Base-by-base conservation (phyloP, 2,888 invertebrate genomes). In the Polyommatus iphigenia region DNA sequence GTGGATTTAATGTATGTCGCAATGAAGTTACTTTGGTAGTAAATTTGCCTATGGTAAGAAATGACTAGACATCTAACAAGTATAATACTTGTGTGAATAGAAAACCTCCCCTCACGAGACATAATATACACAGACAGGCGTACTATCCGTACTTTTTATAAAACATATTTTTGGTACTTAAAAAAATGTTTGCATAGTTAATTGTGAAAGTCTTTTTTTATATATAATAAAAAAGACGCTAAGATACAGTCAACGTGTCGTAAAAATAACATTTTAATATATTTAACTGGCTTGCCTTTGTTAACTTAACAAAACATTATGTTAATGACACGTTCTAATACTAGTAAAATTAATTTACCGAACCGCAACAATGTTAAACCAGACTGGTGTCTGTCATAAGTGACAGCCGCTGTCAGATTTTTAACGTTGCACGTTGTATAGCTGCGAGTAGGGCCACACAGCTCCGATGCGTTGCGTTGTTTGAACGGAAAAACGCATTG, bases 401-500 rank as follows among this genome's bases (percentile, higher is more conserved):
- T 29, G 67, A 67, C 29, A 67, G 67, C 1, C 62, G 67, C 67
- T 67, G 67, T 67, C 67, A 10, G 67, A 13, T 67, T 67, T 67
- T 67, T 67, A 67, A 67, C 67, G 10, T 62, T 62, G 67, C 29
- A 67, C 67, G 10, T 62, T 62, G 67, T 62, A 24, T 62, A 54
- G 18, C 54, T 18, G 54, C 54, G 54, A 54, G 5, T 54, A 13
- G 1, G 50, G 54, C 54, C 54, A 54, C 18, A 18, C 4, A 54
- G 54, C 15, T 15, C 18, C 54, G 15, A 4, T 54, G 5, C 13
- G 5, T 18, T 54, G 18, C 54, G 54, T 54, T 5, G 15, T 50
- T 5, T 1, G 5, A 54, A 54, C 18, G 4, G 18, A 50, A 15
- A 50, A 50, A 5, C 4, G 5, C 5, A 18, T 18, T 54, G 54